A percentile compares a stretch with the other conserved stretches of the same genome.
Conservation (phyloP, 2,113 vertebrate species). For the Leptocoma aspasia region DNA sequence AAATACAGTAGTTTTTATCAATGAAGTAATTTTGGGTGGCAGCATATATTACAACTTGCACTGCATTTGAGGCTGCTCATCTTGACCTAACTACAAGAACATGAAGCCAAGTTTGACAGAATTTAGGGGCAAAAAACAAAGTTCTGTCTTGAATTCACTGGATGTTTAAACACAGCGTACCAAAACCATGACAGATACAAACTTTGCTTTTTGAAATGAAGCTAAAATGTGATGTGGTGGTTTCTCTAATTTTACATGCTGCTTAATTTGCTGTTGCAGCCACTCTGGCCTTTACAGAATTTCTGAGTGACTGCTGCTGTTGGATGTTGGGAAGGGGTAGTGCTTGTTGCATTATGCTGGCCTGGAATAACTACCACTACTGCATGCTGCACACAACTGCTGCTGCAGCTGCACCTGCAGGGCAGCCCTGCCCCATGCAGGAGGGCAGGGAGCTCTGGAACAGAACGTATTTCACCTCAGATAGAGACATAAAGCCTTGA, state of each 20-base stretch:
- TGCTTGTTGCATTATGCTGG: neutral
- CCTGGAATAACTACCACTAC: neutral
- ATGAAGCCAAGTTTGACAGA: conserved; percentile 57
- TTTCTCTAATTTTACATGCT: neutral
- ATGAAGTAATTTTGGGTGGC: conserved; percentile 20
- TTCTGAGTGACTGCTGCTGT: neutral
- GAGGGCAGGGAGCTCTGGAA: neutral
- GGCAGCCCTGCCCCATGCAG: neutral
- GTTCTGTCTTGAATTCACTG: neutral
- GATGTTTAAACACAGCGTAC: neutral
- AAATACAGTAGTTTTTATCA: conserved; percentile 53
- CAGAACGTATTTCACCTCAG: neutral
- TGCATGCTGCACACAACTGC: neutral
- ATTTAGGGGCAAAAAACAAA: conserved; percentile 22
- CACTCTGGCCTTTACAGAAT: neutral
- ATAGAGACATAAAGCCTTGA: neutral
- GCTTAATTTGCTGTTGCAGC: neutral
- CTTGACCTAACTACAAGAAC: neutral
- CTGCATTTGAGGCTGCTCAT: conserved; percentile 21
- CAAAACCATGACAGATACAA: neutral
- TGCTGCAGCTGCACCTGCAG: neutral
- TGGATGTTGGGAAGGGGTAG: neutral
- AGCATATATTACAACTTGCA: conserved; percentile 54
- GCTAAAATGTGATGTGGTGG: neutral
- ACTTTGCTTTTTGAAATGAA: neutral